phyloP scores from a whole-genome alignment of 2,797 vertebrate genomes.

The Epinephelus malabaricus region DNA sequence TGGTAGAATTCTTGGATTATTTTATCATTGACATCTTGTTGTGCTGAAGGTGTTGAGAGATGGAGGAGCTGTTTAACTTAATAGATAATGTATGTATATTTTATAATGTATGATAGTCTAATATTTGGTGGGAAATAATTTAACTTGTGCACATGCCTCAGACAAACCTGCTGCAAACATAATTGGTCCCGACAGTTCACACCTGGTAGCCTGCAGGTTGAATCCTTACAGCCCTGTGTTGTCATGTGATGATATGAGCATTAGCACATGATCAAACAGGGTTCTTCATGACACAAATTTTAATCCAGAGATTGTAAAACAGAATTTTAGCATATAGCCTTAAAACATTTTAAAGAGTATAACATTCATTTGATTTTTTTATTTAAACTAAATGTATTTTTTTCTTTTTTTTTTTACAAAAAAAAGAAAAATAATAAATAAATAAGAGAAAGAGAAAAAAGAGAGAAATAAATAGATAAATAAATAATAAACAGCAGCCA shows the following conservation, averaged over 20 bases:
- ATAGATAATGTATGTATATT: background rate
- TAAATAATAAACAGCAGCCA: too few species aligned
- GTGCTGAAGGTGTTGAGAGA: too few species aligned
- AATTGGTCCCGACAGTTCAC: background rate
- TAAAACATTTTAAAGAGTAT: too few species aligned
- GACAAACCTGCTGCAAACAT: too few species aligned
- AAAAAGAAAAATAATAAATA: too few species aligned
- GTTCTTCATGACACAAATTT: background rate
- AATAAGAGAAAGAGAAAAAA: too few species aligned
- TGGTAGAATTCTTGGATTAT: background rate
- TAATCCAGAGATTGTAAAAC: too few species aligned
- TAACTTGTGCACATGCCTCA: background rate
- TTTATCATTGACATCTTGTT: conserved; percentile 4
- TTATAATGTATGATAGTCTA: background rate
- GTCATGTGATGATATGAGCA: background rate
- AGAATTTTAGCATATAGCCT: too few species aligned
- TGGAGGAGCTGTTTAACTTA: background rate
- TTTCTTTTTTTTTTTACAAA: too few species aligned
- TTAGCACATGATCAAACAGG: background rate
- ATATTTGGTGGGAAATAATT: background rate
- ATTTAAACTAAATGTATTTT: too few species aligned
- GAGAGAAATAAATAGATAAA: too few species aligned
- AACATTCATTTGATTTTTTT: too few species aligned
- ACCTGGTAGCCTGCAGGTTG: background rate
- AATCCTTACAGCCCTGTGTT: background rate